Percentiles rank a stretch among this genome's conserved stretches.
phyloP scores from a whole-genome alignment of 2,888 invertebrate genomes.

The Phengaris arion region DNA sequence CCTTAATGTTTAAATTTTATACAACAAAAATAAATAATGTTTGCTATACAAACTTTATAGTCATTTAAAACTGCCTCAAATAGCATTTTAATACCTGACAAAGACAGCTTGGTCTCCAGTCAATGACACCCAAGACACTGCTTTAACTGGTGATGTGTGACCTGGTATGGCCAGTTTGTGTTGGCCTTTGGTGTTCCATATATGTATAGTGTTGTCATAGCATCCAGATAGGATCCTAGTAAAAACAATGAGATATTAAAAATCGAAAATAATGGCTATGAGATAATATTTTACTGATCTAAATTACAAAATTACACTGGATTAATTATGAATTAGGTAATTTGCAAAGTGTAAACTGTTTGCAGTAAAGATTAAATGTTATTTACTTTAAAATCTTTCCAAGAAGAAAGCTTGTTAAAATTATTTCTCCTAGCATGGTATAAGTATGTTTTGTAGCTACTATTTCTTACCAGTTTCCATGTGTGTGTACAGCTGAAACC shows the following conservation, averaged over 20 bases:
- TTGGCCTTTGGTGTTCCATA: constrained; percentile 93
- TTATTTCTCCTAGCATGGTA: too few species aligned
- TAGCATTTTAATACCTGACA: constrained; percentile 76
- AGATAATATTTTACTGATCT: too few species aligned
- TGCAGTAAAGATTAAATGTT: too few species aligned
- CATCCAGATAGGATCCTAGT: constrained; percentile 93
- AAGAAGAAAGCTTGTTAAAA: too few species aligned
- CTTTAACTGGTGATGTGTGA: constrained; percentile 92
- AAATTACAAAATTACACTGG: too few species aligned
- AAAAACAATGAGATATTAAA: not conserved
- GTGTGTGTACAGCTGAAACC: constrained; percentile 92
- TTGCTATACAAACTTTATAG: not conserved
- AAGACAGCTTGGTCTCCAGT: constrained; percentile 83
- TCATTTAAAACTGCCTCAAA: too few species aligned
- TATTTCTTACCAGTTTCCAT: constrained; percentile 81
- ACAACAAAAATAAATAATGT: too few species aligned
- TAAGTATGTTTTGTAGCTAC: not conserved
- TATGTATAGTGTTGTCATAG: constrained; percentile 94
- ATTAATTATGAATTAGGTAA: too few species aligned
- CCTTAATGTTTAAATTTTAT: too few species aligned
- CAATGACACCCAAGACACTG: constrained; percentile 90
- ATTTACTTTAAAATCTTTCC: too few species aligned
- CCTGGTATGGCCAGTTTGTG: constrained; percentile 91
- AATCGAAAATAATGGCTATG: too few species aligned
- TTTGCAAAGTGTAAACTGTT: too few species aligned